phyloP scores from a whole-genome alignment of 2,888 invertebrate species.

The Nebria brevicollis region DNA sequence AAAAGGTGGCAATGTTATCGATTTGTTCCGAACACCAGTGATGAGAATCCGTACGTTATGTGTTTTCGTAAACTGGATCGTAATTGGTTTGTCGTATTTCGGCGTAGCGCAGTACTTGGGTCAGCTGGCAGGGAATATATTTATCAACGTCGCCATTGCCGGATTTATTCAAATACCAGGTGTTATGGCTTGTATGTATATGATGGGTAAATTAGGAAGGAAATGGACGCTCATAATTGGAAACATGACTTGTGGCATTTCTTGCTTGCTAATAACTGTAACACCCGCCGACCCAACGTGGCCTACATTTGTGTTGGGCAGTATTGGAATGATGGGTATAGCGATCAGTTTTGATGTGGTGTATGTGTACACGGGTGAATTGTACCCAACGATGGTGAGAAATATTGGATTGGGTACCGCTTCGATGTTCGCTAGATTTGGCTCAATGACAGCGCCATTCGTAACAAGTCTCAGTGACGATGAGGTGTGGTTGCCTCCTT shows the following conservation, averaged over 20 bases:
- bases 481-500: constrained; percentile 74
- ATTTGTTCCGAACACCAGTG: constrained; percentile 75
- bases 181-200: constrained; percentile 65
- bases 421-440: constrained; percentile 86
- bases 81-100: constrained; percentile 87
- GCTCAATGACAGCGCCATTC: constrained; percentile 87
- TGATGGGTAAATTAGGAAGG: constrained; percentile 69
- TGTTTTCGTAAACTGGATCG: constrained; percentile 83
- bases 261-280: constrained; percentile 73
- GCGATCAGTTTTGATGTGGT: constrained; percentile 86
- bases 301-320: constrained; percentile 66
- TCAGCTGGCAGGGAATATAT: constrained; percentile 82
- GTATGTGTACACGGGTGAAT: constrained; percentile 89
- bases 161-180: constrained; percentile 75
- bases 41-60: constrained; percentile 77
- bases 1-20: constrained; percentile 63
- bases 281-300: constrained; percentile 68
- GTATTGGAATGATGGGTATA: constrained; percentile 80
- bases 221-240: constrained; percentile 74
- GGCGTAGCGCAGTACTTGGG: constrained; percentile 87
- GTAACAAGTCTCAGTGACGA: constrained; percentile 67
- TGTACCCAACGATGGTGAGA: constrained; percentile 89
- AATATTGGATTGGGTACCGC: constrained; percentile 88
- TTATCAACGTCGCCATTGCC: constrained; percentile 85
- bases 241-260: constrained; percentile 71